Evolutionary conservation across 2,888 invertebrate genomes (phyloP).

Genomic region (Cabera pusaria): DNA sequence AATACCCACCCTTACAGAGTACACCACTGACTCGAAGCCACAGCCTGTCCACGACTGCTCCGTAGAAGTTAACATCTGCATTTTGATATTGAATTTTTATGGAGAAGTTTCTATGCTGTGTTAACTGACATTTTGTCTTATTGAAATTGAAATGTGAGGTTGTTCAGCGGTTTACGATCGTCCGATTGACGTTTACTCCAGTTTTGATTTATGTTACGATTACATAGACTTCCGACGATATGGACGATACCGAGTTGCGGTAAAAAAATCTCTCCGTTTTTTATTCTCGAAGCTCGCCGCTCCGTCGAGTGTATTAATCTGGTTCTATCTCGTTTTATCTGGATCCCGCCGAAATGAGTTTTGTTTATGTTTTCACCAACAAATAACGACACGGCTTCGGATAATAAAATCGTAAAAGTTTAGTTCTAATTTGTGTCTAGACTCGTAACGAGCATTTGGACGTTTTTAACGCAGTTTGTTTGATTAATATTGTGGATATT

Average conservation of each 20-base stretch:
- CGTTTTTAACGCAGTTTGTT: conserved; percentile 31
- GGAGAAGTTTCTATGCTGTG: conserved; percentile 10
- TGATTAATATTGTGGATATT: conserved; percentile 17
- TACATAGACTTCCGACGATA: conserved; percentile 48
- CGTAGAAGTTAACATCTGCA: not conserved
- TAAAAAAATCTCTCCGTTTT: conserved; percentile 33
- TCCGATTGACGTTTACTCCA: conserved; percentile 62
- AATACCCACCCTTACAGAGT: conserved; percentile 41
- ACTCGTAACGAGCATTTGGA: conserved; percentile 31
- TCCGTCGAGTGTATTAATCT: conserved; percentile 17
- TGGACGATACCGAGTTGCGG: conserved; percentile 36
- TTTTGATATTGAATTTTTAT: not conserved
- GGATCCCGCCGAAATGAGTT: conserved; percentile 43
- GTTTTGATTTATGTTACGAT: conserved; percentile 62
- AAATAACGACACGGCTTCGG: conserved; percentile 38
- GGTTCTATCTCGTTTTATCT: conserved; percentile 39
- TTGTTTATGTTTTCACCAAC: conserved; percentile 48
- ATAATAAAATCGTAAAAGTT: conserved; percentile 49
- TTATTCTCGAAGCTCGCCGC: conserved; percentile 36
- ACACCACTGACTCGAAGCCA: conserved; percentile 24
- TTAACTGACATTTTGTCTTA: conserved; percentile 21
- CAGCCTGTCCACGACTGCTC: conserved; percentile 24
- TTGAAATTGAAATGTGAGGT: conserved; percentile 36
- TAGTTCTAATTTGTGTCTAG: conserved; percentile 49
- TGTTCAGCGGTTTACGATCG: conserved; percentile 52